These are phyloP conservation scores for Ochlodes sylvanus DNA, from an alignment of 2,888 invertebrate species.

Conservation along the genomic window DNA sequence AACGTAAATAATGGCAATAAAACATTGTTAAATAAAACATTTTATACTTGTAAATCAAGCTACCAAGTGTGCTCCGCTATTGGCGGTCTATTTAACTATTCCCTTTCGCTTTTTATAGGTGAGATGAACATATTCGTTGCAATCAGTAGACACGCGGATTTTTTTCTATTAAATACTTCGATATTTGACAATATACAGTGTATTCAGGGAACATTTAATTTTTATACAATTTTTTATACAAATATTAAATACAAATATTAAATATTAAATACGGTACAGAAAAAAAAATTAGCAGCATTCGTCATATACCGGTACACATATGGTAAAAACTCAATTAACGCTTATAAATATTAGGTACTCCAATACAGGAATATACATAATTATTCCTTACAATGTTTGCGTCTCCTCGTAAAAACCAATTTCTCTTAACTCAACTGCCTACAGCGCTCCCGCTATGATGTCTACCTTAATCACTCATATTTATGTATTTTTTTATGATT, in stretches of 20 bases:
- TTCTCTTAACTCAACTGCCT: slow-evolving; percentile 58
- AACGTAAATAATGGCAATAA: too few species aligned
- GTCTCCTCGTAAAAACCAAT: slow-evolving; percentile 66
- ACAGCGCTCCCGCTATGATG: slow-evolving; percentile 64
- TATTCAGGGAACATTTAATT: background rate
- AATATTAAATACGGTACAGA: background rate
- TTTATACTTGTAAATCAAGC: too few species aligned
- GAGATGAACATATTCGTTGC: background rate
- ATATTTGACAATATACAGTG: background rate
- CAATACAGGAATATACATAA: slow-evolving; percentile 57
- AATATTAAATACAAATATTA: too few species aligned
- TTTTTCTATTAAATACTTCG: background rate
- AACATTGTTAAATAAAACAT: too few species aligned
- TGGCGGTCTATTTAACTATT: background rate
- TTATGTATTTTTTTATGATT: slow-evolving; percentile 75
- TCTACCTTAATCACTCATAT: slow-evolving; percentile 77
- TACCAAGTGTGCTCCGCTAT: too few species aligned
- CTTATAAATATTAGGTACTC: slow-evolving; percentile 56
- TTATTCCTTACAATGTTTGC: slow-evolving; percentile 70
- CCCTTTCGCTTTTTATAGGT: background rate
- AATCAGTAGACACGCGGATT: background rate
- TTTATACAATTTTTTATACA: too few species aligned
- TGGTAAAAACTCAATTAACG: slow-evolving; percentile 60
- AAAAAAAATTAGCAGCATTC: background rate
- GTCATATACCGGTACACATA: slow-evolving; percentile 10